Base-by-base conservation (phyloP, 2,797 vertebrate species). In the Pelochelys cantorii region DNA sequence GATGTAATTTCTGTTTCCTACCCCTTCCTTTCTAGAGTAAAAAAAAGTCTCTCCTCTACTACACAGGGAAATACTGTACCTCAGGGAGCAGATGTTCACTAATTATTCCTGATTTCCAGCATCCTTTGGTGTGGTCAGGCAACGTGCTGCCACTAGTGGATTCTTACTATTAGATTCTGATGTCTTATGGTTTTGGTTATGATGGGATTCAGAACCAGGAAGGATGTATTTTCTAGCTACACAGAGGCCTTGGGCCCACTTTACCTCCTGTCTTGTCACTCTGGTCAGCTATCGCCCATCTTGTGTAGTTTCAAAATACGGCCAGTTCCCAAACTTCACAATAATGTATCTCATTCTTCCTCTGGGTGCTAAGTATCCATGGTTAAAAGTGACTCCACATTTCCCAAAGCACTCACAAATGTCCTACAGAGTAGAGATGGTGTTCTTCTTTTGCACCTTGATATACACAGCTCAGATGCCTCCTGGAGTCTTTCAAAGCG, bases 401-500 rank as follows among this genome's bases (percentile, higher is more conserved):
- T 89, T 90, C 96, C 94, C 0, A 88, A 81, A 90, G 95, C 90
- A 37, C 74, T 85, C 93, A 3, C 53, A 62, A 94, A 78, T 95
- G 98, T 97, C 79, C 97, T 91, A 97, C 13, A 62, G 34, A 20
- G 71, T 81, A 23, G 87, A 83, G 80, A 92, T 94, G 60, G 94
- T 95, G 90, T 85, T 93, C 93, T 94, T 95, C 96, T 90, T 95
- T 85, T 90, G 89, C 90, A 81, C 90, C 96, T 94, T 82, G 88
- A 48, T 48, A 84, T 97, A 95, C 95, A 94, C 91, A 95, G 97
- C 97, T 97, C 97, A 93, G 93, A 95, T 95, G 98, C 93, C 95
- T 98, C 97, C 97, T 94, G 34, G 83, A 97, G 95, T 91, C 90
- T 96, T 97, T 98, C 97, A 98, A 96, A 96, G 96, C 95, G 97